Conservation (phyloP, 2,888 invertebrate species). For the Acanthoscelides obtectus region DNA sequence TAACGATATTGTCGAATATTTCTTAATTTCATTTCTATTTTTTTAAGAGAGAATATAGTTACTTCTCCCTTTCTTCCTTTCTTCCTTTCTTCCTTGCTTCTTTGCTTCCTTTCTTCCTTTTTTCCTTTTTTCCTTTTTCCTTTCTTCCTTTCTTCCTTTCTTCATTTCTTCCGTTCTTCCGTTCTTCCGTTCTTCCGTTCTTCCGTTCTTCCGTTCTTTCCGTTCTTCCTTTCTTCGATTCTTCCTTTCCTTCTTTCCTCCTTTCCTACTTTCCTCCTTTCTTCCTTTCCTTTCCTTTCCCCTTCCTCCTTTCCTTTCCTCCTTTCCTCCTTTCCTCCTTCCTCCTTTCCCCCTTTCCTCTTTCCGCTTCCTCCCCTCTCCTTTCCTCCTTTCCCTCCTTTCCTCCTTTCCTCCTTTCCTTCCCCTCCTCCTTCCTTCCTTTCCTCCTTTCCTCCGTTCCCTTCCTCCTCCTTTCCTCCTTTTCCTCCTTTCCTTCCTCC, state of each 20-base stretch:
- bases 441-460: not conserved
- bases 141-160: constrained; percentile 4
- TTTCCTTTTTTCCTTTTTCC: constrained; percentile 7
- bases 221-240: constrained; percentile 5
- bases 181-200: constrained; percentile 4
- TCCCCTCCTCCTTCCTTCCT: constrained; percentile 1
- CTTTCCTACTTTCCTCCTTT: constrained; percentile 7
- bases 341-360: constrained; percentile 4
- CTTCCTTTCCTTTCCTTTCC: constrained; percentile 5
- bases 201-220: constrained; percentile 3
- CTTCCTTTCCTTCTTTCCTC: constrained; percentile 7
- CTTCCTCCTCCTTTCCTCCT: constrained; percentile 3
- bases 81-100: constrained; percentile 8
- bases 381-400: constrained; percentile 5
- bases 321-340: constrained; percentile 2
- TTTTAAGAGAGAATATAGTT: too few species aligned
- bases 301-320: constrained; percentile 3
- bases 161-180: constrained; percentile 3
- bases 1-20: too few species aligned
- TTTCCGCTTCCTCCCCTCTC: constrained; percentile 3
- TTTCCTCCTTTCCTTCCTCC: constrained; percentile 4
- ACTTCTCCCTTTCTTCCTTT: constrained; percentile 2
- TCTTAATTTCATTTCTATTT: too few species aligned
- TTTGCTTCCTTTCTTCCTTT: constrained; percentile 8
- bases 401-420: constrained; percentile 5